These are phyloP conservation scores for Venusia cambrica DNA, from an alignment of 2,888 invertebrate species.

Conservation along the genomic window DNA sequence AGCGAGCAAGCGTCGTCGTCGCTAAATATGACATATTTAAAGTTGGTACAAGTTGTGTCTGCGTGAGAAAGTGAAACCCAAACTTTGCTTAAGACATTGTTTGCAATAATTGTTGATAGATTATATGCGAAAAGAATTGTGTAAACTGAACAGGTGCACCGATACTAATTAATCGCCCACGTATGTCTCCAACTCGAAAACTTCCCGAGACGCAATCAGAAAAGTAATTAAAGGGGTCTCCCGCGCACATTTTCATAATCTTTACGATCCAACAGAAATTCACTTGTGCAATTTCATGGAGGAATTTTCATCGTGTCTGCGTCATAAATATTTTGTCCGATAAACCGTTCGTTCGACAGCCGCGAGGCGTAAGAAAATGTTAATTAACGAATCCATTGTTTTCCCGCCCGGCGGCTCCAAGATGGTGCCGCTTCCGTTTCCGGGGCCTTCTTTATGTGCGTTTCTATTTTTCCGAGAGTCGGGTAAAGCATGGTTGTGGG, in stretches of 20 bases:
- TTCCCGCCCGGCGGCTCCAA: conserved; percentile 83
- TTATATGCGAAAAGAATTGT: too few species aligned
- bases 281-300: conserved; percentile 64
- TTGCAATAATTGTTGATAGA: too few species aligned
- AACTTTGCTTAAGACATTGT: neutral
- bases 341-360: conserved; percentile 81
- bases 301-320: conserved; percentile 71
- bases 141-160: conserved; percentile 32
- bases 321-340: conserved; percentile 81
- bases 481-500: conserved; percentile 62
- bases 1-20: too few species aligned
- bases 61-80: too few species aligned
- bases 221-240: conserved; percentile 34
- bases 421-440: conserved; percentile 81
- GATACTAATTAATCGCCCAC: conserved; percentile 29
- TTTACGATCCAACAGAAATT: conserved; percentile 47
- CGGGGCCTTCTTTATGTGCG: conserved; percentile 78
- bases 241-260: conserved; percentile 42
- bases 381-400: conserved; percentile 90
- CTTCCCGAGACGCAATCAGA: conserved; percentile 28
- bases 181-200: conserved; percentile 20
- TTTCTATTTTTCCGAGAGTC: conserved; percentile 76
- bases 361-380: conserved; percentile 86
- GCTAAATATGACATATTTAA: too few species aligned
- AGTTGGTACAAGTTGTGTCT: too few species aligned